phyloP scores from a whole-genome alignment of 2,797 vertebrate genomes.

The Sebastes nivosus region DNA sequence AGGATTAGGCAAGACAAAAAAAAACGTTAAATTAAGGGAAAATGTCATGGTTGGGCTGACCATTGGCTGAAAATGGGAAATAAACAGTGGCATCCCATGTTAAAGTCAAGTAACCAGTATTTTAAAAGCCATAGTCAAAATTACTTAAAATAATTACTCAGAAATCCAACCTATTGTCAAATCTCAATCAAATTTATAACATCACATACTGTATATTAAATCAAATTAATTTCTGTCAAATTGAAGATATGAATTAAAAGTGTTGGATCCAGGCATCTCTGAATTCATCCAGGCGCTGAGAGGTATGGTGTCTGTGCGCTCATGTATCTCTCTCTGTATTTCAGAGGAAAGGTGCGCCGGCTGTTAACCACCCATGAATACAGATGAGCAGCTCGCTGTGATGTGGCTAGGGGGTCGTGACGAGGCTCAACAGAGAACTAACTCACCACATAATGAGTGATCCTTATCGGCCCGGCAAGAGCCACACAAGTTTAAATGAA shows the following conservation, averaged over 20 bases:
- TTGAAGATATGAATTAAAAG: background rate
- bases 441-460: slow-evolving; percentile 74
- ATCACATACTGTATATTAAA: too few relatives aligned
- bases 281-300: slow-evolving; percentile 9
- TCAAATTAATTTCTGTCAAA: background rate
- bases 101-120: background rate
- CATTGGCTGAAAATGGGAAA: too few relatives aligned
- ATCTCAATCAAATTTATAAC: background rate
- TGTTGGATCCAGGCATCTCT: background rate
- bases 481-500: slow-evolving; percentile 36
- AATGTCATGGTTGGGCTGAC: too few relatives aligned
- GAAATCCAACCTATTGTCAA: background rate
- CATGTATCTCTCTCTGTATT: slow-evolving; percentile 37
- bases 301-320: slow-evolving; percentile 4
- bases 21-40: too few relatives aligned
- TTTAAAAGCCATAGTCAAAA: too few relatives aligned
- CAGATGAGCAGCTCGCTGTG: slow-evolving; percentile 70
- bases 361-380: slow-evolving; percentile 67
- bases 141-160: too few relatives aligned
- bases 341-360: slow-evolving; percentile 54
- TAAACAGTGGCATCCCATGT: background rate
- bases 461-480: slow-evolving; percentile 64
- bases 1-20: background rate
- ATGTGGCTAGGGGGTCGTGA: slow-evolving; percentile 61
- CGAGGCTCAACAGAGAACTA: slow-evolving; percentile 52